phyloP scores from a whole-genome alignment of 2,888 invertebrate species.

The Tanypteryx hageni region DNA sequence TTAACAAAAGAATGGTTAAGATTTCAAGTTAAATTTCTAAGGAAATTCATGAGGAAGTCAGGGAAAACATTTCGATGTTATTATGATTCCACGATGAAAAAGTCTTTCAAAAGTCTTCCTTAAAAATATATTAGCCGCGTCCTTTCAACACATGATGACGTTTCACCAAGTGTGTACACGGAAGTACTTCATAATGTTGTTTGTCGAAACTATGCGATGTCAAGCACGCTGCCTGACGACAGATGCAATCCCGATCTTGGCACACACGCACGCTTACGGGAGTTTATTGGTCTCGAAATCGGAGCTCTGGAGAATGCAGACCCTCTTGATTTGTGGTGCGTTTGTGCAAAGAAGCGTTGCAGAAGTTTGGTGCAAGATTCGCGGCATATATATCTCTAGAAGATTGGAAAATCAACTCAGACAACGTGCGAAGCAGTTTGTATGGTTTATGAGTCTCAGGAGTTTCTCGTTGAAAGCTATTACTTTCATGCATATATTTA shows the following conservation, averaged over 20 bases:
- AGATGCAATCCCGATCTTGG: neutral
- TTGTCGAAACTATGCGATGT: neutral
- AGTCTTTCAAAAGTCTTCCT: neutral
- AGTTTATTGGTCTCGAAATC: neutral
- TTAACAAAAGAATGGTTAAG: neutral
- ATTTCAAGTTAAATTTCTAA: neutral
- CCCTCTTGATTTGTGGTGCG: neutral
- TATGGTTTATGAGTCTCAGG: no score
- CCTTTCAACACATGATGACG: neutral
- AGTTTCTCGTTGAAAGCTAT: no score
- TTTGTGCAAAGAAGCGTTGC: neutral
- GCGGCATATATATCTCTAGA: no score
- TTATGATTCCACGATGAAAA: no score
- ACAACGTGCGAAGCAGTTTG: no score
- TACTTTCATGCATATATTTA: no score
- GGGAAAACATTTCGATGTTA: no score
- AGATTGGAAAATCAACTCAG: no score
- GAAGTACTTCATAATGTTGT: conserved; percentile 15
- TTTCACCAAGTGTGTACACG: neutral
- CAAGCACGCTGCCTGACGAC: neutral
- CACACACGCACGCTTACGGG: neutral
- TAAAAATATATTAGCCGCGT: neutral
- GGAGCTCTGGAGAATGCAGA: neutral
- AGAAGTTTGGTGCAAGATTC: neutral
- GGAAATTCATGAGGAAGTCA: no score